A percentile compares a stretch with the other conserved stretches of the same genome.
These are phyloP conservation scores for Psophia crepitans DNA, from an alignment of 2,113 vertebrate species.

Conservation along the genomic window DNA sequence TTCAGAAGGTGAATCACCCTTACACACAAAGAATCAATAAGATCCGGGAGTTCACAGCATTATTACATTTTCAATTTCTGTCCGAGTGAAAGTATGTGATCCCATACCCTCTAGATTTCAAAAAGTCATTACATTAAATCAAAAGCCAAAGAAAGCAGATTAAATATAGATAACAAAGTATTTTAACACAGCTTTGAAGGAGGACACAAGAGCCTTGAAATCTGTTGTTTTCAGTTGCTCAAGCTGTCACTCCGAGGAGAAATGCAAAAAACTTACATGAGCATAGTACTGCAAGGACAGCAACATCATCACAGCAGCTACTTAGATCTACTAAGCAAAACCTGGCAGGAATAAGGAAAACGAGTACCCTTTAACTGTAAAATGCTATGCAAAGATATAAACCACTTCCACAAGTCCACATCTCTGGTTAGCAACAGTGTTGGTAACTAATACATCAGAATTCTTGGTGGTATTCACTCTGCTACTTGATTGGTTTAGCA, in stretches of 20 bases:
- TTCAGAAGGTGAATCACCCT: not conserved
- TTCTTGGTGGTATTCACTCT: not conserved
- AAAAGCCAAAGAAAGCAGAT: not conserved
- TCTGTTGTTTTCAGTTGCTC: not conserved
- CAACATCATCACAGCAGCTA: not conserved
- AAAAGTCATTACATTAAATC: constrained; percentile 16
- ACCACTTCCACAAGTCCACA: not conserved
- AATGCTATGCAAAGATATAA: not conserved
- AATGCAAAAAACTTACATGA: not conserved
- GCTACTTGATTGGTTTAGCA: not conserved
- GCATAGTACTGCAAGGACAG: not conserved
- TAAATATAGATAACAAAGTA: constrained; percentile 33
- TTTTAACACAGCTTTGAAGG: not conserved
- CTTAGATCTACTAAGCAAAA: not conserved
- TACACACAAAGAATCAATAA: not conserved
- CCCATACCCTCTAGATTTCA: not conserved
- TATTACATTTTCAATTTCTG: constrained; percentile 40
- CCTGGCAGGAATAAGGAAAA: not conserved
- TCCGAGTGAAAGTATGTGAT: not conserved
- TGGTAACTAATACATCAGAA: not conserved
- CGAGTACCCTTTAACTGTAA: not conserved
- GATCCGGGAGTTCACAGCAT: constrained; percentile 20
- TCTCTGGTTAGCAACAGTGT: not conserved
- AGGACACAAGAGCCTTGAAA: not conserved
- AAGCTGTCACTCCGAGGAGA: not conserved